These are phyloP conservation scores for Nymphicus hollandicus DNA, from an alignment of 2,113 vertebrate genomes.

Conservation along the genomic window DNA sequence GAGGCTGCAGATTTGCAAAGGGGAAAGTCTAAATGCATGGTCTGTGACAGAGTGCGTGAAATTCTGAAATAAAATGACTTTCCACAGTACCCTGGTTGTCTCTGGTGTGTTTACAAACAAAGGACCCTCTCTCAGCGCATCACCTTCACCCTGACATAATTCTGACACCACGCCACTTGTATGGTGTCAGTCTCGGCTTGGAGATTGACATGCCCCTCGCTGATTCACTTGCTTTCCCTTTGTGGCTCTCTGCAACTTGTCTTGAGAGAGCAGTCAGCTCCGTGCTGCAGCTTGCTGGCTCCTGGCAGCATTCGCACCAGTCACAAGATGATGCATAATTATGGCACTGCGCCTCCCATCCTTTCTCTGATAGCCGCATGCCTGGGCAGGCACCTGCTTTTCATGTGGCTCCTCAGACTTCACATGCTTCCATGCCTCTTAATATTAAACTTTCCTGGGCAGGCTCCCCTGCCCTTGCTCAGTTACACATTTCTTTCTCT, in stretches of 20 bases:
- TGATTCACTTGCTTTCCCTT: not conserved
- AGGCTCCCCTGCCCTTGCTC: not conserved
- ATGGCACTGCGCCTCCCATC: not conserved
- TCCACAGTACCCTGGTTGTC: conserved; percentile 9
- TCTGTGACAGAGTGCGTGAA: conserved; percentile 48
- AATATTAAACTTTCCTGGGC: not conserved
- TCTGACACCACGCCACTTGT: not conserved
- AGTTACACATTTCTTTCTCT: not conserved
- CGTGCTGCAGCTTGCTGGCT: not conserved
- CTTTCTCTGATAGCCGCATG: not conserved
- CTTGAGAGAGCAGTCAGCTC: not conserved
- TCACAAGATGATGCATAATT: not conserved
- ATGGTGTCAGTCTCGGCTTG: not conserved
- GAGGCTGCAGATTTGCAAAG: conserved; percentile 7
- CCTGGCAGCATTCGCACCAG: not conserved
- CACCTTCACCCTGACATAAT: not conserved
- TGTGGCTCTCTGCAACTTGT: not conserved
- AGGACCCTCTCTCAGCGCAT: not conserved
- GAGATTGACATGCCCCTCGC: not conserved
- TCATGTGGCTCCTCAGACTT: not conserved
- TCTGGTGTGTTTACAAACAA: not conserved
- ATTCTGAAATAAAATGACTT: conserved; percentile 65
- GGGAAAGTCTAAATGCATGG: conserved; percentile 46
- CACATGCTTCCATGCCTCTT: not conserved
- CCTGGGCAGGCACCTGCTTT: not conserved